These are phyloP conservation scores for Rhinatrema bivittatum DNA, from an alignment of 2,797 vertebrate genomes.

Conservation along the genomic window DNA sequence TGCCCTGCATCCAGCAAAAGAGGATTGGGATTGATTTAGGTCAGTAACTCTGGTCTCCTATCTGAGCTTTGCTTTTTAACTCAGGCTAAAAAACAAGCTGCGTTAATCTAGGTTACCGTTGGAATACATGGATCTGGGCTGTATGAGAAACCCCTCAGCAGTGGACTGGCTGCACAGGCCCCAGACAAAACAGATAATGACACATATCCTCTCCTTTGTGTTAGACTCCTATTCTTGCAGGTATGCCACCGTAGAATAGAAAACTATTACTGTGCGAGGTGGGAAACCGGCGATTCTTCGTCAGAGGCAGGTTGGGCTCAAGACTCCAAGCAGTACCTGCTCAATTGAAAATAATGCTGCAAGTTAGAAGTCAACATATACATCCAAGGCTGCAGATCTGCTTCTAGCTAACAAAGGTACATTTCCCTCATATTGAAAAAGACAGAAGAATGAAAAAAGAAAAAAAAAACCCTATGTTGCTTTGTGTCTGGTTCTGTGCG, in stretches of 20 bases:
- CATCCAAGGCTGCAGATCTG: conserved; percentile 58
- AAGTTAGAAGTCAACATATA: conserved; percentile 58
- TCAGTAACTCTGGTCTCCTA: conserved; percentile 74
- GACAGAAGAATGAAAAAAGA: conserved; percentile 49
- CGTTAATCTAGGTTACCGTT: conserved; percentile 22
- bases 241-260: conserved; percentile 36
- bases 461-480: conserved; percentile 44
- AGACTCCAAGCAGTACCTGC: conserved; percentile 47
- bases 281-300: conserved; percentile 45
- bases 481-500: conserved; percentile 52
- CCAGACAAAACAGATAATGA: conserved; percentile 41
- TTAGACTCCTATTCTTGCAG: conserved; percentile 50
- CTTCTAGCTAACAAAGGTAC: conserved; percentile 49
- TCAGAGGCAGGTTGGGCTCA: conserved; percentile 33
- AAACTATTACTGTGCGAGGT: conserved; percentile 30
- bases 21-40: conserved; percentile 75
- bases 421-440: conserved; percentile 50
- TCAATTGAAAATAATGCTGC: conserved; percentile 49
- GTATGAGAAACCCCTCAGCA: conserved; percentile 27
- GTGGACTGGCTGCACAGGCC: conserved; percentile 45
- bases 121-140: conserved; percentile 20
- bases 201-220: conserved; percentile 53
- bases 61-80: conserved; percentile 39
- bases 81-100: conserved; percentile 22
- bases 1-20: conserved; percentile 66